Evolutionary conservation across 2,797 vertebrate species (phyloP), one percentile per base, ranked within the genome.

Genomic region (Sebastes reedi): DNA sequence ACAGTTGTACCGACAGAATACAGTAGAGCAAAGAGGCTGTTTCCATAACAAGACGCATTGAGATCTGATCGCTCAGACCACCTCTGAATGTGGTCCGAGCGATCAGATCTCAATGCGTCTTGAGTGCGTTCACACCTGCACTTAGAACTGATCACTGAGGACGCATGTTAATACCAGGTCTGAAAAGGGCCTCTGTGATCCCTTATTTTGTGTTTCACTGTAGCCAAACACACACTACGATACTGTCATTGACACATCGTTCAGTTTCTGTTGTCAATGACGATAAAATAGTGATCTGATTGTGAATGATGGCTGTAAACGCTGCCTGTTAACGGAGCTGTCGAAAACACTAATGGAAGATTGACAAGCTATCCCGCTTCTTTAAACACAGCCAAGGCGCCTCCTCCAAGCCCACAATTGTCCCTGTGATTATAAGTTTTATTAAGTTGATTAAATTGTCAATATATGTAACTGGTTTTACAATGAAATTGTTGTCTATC

Each of bases 271-370:
- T 68, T 55, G 42, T 72, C 36, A 67, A 0, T 50, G 52, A 55
- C 29, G 27, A 20, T 68, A 66, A 82, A 68, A 64, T 0, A 22
- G 27, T 30, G 34, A 78, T 70, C 55, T 73, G 50, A 73, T 50
- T 54, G 22, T 76, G 64, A 84, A 34, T 72, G 73, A 80, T 52
- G 70, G 66, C 58, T 70, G 11, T 79, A 76, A 81, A 81, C 67
- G 32, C 65, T 36, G 52, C 60, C 65, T 77, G 42, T 52, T 72
- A 67, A 42, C 5, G 5, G 54, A 56, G 52, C 62, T 77, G 66
- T 79, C 22, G 2, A 46, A 69, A 72, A 69, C 61, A 27, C 24
- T 55, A 16, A 39, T 22, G 27, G 9, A 22, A 66, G 36, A 78
- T 6, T 73, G 60, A 77, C 67, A 82, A 27, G 27, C 29, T 55